Evolutionary conservation across 1,140 invertebrate genomes (phyloP).

Genomic region (Whitmania pigra): DNA sequence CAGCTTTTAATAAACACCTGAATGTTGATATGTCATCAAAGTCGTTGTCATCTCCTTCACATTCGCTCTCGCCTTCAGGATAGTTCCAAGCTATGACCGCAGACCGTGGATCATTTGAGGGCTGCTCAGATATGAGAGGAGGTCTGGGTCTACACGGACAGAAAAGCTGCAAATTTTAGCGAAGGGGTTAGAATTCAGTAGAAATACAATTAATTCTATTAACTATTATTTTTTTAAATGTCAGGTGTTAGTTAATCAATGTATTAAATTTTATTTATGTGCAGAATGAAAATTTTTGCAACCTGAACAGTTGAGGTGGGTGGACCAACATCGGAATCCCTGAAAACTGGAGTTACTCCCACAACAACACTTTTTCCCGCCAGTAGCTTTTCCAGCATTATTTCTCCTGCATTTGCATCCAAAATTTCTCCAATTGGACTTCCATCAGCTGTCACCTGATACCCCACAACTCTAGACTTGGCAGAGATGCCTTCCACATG

Average conservation of each 20-base stretch:
- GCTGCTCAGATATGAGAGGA: conserved; percentile 35
- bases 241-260: too few relatives aligned
- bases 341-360: conserved; percentile 3
- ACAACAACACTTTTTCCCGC: conserved; percentile 10
- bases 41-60: not conserved
- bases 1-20: not conserved
- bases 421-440: conserved; percentile 16
- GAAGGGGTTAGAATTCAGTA: too few relatives aligned
- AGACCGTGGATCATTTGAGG: conserved; percentile 37
- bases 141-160: conserved; percentile 35
- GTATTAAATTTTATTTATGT: too few relatives aligned
- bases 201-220: too few relatives aligned
- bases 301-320: conserved; percentile 24
- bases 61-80: not conserved
- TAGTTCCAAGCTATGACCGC: conserved; percentile 38
- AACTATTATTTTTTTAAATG: too few relatives aligned
- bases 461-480: conserved; percentile 17
- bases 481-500: not conserved
- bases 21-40: conserved; percentile 16
- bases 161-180: conserved; percentile 30
- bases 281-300: too few relatives aligned
- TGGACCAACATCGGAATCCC: conserved; percentile 21
- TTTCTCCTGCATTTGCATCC: not conserved
- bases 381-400: conserved; percentile 20
- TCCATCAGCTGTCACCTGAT: conserved; percentile 18